Evolutionary conservation across 2,113 vertebrate genomes (phyloP), one percentile per base, ranked within the genome.

Genomic region (Calidris pygmaea): DNA sequence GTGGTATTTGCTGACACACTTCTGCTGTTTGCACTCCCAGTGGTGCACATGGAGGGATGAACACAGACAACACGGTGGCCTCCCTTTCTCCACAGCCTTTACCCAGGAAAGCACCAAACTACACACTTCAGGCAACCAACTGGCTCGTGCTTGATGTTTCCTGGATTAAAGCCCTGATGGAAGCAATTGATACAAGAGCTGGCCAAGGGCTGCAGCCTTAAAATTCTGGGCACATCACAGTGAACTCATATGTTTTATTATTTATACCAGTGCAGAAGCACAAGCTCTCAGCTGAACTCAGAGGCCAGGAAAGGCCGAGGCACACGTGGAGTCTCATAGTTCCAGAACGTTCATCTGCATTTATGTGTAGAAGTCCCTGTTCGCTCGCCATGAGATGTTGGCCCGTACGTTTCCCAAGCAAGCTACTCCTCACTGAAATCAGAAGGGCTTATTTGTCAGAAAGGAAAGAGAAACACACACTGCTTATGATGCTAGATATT

Each of bases 41-140:
- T 0, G 1, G 30, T 7, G 26, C 62, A 41, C 27, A 5, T 0
- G 1, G 21, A 88, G 62, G 55, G 59, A 35, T 15, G 35, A 30
- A 27, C 1, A 2, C 9, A 70, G 48, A 10, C 24, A 48, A 41
- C 18, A 37, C 6, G 1, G 37, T 50, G 73, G 37, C 50, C 55
- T 35, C 41, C 41, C 52, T 2, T 81, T 52, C 70, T 63, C 63
- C 87, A 9, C 39, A 12, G 43, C 16, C 52, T 85, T 53, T 12
- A 59, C 48, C 34, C 66, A 80, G 80, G 67, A 90, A 95, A 91
- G 80, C 50, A 87, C 55, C 84, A 77, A 84, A 74, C 52, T 75
- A 41, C 90, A 74, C 29, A 14, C 19, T 71, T 24, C 76, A 58
- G 39, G 9, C 84, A 29, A 9, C 19, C 74, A 48, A 22, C 39